These are phyloP conservation scores for Cylindroiulus punctatus DNA, from an alignment of 2,888 invertebrate species.

Conservation along the genomic window DNA sequence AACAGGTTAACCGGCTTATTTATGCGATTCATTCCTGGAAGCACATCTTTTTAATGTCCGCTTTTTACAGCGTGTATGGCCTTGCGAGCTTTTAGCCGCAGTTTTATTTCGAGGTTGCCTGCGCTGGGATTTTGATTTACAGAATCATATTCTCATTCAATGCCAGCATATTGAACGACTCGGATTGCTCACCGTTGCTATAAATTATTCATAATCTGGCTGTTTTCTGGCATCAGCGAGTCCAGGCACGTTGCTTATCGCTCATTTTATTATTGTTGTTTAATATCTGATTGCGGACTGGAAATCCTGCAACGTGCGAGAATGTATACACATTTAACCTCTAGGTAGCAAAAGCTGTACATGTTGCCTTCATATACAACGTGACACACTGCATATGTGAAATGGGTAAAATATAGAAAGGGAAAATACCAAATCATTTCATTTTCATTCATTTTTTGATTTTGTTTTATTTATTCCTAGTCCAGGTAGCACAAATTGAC, in stretches of 20 bases:
- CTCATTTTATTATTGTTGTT: neutral
- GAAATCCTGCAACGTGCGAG: neutral
- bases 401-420: too few species aligned
- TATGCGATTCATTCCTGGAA: neutral
- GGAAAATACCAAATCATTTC: too few species aligned
- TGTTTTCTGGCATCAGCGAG: neutral
- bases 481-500: too few species aligned
- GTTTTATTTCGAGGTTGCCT: neutral
- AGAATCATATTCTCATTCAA: neutral
- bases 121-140: neutral
- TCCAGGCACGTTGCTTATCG: neutral
- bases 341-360: neutral
- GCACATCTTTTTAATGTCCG: neutral
- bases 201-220: conserved; percentile 7
- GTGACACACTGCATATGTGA: too few species aligned
- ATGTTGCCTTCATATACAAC: neutral
- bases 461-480: too few species aligned
- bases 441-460: too few species aligned
- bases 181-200: neutral
- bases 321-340: neutral
- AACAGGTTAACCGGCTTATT: neutral
- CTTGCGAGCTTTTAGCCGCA: neutral
- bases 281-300: neutral
- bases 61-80: neutral
- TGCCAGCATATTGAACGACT: neutral